Conservation (phyloP, 2,888 invertebrate species). For the Dastarcus helophoroides region DNA sequence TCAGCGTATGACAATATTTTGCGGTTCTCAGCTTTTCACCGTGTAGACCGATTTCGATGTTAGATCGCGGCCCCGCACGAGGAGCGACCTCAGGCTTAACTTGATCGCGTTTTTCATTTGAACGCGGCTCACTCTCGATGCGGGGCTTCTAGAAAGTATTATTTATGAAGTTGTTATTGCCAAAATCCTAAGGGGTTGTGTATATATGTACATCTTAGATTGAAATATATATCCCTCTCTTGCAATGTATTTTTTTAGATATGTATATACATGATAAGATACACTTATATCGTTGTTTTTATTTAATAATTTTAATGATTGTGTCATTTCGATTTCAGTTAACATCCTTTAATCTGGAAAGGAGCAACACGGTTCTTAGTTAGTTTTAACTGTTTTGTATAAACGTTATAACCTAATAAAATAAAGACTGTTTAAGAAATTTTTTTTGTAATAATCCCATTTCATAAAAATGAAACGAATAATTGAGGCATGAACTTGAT, state of each 20-base stretch:
- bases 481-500: too few relatives aligned
- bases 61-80: too few relatives aligned
- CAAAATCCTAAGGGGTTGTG: slow-evolving; percentile 28
- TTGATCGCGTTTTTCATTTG: neutral
- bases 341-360: neutral
- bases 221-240: slow-evolving; percentile 36
- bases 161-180: slow-evolving; percentile 21
- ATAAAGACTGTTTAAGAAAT: slow-evolving; percentile 2
- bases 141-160: slow-evolving; percentile 9
- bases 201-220: slow-evolving; percentile 39
- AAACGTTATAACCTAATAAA: slow-evolving; percentile 2
- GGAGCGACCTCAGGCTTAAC: neutral
- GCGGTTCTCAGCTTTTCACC: slow-evolving; percentile 1
- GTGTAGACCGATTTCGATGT: too few relatives aligned
- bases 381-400: slow-evolving; percentile 4
- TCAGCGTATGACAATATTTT: neutral
- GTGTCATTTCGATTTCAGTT: neutral
- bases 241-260: slow-evolving; percentile 40
- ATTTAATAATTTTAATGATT: slow-evolving; percentile 16
- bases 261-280: slow-evolving; percentile 33
- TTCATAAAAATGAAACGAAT: too few relatives aligned
- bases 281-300: slow-evolving; percentile 22
- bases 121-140: neutral
- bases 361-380: neutral
- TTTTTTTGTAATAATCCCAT: neutral